These are phyloP conservation scores for Bilobella aurantiaca DNA, from an alignment of 1,140 invertebrate genomes.

Conservation along the genomic window DNA sequence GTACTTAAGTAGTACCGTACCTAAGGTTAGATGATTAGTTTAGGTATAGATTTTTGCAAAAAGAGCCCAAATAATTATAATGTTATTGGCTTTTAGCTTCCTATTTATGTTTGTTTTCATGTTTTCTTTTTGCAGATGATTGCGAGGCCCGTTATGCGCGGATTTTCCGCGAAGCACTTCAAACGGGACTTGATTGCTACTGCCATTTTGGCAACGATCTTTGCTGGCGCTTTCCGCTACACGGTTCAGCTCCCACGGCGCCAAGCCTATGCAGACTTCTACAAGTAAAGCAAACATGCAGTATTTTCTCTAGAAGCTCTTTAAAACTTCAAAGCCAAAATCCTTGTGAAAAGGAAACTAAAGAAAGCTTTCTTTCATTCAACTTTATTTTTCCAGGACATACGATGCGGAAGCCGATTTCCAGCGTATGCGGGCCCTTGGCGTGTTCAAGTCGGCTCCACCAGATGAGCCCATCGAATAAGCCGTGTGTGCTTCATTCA, in stretches of 20 bases:
- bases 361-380: no score
- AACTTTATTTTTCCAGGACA: slow-evolving; percentile 38
- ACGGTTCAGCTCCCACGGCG: slow-evolving; percentile 47
- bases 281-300: slow-evolving; percentile 45
- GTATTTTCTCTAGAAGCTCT: not conserved
- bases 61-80: no score
- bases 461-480: no score
- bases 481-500: no score
- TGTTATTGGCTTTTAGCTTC: not conserved
- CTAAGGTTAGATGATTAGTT: no score
- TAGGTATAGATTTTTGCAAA: no score
- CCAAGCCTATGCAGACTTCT: slow-evolving; percentile 53
- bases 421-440: slow-evolving; percentile 43
- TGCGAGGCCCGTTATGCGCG: slow-evolving; percentile 47
- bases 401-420: slow-evolving; percentile 43
- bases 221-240: slow-evolving; percentile 44
- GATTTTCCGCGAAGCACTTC: slow-evolving; percentile 47
- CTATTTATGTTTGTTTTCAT: slow-evolving; percentile 24
- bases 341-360: no score
- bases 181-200: slow-evolving; percentile 47
- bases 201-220: slow-evolving; percentile 39
- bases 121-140: slow-evolving; percentile 40
- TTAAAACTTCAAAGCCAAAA: no score
- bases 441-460: slow-evolving; percentile 41
- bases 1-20: no score